phyloP scores from a whole-genome alignment of 2,888 invertebrate species.

The Ichneumoninae sp. region DNA sequence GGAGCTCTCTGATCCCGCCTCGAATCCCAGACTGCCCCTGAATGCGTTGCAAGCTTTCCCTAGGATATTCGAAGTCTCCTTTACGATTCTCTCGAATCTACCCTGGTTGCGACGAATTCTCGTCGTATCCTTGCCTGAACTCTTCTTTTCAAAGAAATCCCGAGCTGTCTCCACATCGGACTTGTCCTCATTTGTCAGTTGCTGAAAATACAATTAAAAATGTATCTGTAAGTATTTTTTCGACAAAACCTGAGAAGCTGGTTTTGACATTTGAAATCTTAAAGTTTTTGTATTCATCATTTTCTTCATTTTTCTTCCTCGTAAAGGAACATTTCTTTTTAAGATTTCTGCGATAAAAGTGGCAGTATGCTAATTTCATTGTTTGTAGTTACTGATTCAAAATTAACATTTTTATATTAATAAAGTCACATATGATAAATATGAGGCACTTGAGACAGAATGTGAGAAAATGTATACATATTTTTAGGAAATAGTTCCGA shows the following conservation, averaged over 20 bases:
- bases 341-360: neutral
- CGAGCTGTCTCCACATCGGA: constrained; percentile 73
- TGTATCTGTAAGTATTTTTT: neutral
- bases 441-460: too few species aligned
- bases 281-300: neutral
- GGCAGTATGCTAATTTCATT: neutral
- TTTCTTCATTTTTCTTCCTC: neutral
- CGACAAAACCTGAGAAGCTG: neutral
- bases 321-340: neutral
- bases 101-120: constrained; percentile 76
- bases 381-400: too few species aligned
- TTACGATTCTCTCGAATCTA: constrained; percentile 80
- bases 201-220: neutral
- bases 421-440: too few species aligned
- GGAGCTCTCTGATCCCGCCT: constrained; percentile 82
- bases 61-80: constrained; percentile 80
- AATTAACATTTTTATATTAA: too few species aligned
- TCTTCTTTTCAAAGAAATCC: constrained; percentile 78
- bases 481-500: too few species aligned
- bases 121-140: constrained; percentile 64
- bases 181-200: constrained; percentile 57
- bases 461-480: too few species aligned
- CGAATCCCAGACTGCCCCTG: constrained; percentile 81
- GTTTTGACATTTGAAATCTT: neutral
- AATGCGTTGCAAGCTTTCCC: constrained; percentile 81